Evolutionary conservation across 2,113 vertebrate species (phyloP).

Genomic region (Sinocyclocheilus maitianheensis): DNA sequence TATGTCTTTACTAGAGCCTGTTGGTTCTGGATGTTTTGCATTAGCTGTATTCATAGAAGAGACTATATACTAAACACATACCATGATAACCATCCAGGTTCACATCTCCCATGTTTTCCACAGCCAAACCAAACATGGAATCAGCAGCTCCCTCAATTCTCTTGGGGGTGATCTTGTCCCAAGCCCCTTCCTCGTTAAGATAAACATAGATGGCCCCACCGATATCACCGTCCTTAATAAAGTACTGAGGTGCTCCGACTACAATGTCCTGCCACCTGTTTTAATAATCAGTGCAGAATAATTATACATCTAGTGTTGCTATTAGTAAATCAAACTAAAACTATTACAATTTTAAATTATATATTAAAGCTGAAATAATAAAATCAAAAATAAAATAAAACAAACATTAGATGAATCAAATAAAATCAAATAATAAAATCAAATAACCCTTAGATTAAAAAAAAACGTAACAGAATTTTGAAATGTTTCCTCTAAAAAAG

Average conservation of each 20-base stretch:
- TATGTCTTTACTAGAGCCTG: neutral
- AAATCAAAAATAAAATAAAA: neutral
- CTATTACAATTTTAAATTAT: neutral
- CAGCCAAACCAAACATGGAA: constrained; percentile 95
- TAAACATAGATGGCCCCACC: constrained; percentile 92
- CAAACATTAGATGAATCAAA: neutral
- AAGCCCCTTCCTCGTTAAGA: constrained; percentile 84
- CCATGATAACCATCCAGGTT: constrained; percentile 85
- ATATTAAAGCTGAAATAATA: neutral
- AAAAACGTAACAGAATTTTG: neutral
- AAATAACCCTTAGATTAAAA: neutral
- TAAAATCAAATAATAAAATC: neutral
- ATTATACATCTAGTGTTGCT: neutral
- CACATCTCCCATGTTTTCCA: constrained; percentile 88
- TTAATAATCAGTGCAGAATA: constrained; percentile 8
- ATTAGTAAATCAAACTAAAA: neutral
- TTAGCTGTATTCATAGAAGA: neutral
- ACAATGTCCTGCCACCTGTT: constrained; percentile 94
- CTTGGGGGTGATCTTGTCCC: constrained; percentile 76
- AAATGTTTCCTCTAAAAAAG: neutral
- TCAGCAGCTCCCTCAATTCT: constrained; percentile 84
- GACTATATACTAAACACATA: constrained; percentile 49
- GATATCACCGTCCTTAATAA: constrained; percentile 83
- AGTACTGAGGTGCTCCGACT: constrained; percentile 95
- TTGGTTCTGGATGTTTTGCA: neutral